Conservation (phyloP, 2,797 vertebrate species). For the Agapornis canus region DNA sequence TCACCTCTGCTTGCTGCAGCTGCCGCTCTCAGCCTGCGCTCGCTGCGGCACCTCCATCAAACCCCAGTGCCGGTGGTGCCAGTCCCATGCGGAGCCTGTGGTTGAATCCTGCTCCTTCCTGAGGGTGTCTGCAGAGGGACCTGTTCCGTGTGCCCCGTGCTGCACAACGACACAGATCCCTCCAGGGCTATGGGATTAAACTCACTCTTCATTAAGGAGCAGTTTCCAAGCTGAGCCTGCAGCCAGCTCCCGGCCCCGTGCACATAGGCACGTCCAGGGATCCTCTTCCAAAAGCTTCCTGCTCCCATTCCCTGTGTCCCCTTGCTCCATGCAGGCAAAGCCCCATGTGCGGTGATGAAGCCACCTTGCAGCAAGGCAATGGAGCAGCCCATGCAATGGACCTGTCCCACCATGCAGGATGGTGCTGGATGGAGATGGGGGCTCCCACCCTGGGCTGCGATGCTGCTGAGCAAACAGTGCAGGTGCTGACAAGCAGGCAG, state of each 20-base stretch:
- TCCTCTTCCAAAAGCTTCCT: neutral
- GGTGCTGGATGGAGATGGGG: fast-evolving
- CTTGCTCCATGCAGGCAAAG: neutral
- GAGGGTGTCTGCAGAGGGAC: neutral
- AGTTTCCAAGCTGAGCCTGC: neutral
- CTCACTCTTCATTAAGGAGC: neutral
- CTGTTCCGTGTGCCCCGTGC: neutral
- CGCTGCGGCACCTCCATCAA: neutral
- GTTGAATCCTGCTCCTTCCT: neutral
- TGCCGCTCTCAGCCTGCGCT: neutral
- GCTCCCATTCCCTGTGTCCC: neutral
- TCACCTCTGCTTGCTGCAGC: neutral
- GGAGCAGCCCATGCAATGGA: fast-evolving
- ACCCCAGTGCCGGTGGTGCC: neutral
- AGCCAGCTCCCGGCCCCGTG: neutral
- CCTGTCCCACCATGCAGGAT: neutral
- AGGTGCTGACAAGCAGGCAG: neutral
- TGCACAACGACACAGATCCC: neutral
- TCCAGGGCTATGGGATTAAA: neutral
- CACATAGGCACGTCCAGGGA: neutral
- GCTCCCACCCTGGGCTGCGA: neutral
- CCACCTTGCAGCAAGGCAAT: neutral
- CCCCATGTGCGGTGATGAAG: neutral
- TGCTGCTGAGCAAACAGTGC: neutral
- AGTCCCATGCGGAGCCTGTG: fast-evolving